A percentile compares a stretch with the other conserved stretches of the same genome.
Evolutionary conservation across 2,797 vertebrate species (phyloP).

Genomic region (Ibycter americanus): DNA sequence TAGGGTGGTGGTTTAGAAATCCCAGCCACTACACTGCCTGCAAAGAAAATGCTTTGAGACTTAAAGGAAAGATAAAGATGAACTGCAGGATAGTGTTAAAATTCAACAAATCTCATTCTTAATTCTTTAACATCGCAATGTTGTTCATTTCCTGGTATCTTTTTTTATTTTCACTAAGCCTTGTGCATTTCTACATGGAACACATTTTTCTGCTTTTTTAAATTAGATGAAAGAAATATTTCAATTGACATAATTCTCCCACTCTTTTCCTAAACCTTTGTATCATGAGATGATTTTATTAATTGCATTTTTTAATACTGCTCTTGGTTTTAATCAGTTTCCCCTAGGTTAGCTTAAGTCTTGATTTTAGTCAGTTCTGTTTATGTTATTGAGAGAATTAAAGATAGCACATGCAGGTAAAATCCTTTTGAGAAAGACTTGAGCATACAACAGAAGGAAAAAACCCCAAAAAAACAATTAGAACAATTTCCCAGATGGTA

Average conservation of each 20-base stretch:
- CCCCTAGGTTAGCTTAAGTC: background rate
- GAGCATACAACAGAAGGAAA: background rate
- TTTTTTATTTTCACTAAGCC: background rate
- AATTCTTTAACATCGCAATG: background rate
- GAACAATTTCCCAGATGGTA: constrained; percentile 56
- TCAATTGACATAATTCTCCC: background rate
- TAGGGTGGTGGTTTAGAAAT: background rate
- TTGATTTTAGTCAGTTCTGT: constrained; percentile 10
- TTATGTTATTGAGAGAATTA: constrained; percentile 25
- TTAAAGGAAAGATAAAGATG: constrained; percentile 3
- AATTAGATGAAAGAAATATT: constrained; percentile 16
- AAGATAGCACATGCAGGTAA: constrained; percentile 47
- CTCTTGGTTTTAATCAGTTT: constrained; percentile 35
- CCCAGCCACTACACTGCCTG: background rate
- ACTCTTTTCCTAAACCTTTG: background rate
- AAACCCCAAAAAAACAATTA: constrained; percentile 39
- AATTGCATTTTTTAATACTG: constrained; percentile 4
- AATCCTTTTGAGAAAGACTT: constrained; percentile 54
- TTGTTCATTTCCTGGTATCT: background rate
- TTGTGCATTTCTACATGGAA: background rate
- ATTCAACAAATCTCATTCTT: constrained; percentile 8
- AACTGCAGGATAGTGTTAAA: constrained; percentile 3
- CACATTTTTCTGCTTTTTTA: background rate
- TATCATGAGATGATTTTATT: background rate
- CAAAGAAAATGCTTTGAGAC: constrained; percentile 28